Evolutionary conservation across 1,140 invertebrate genomes (phyloP).

Genomic region (Trichonephila clavipes): DNA sequence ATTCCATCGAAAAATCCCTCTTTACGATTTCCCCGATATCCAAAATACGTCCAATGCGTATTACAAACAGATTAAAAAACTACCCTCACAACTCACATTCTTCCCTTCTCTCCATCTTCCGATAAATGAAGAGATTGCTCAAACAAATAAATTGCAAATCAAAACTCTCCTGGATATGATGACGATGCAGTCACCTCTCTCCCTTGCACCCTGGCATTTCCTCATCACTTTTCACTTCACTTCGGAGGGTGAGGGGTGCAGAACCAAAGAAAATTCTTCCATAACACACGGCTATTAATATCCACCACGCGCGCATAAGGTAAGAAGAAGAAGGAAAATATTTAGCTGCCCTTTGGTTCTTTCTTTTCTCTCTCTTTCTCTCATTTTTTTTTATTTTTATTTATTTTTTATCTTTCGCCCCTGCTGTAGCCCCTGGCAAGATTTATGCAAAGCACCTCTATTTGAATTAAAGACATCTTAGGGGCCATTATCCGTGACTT

Average conservation of each 20-base stretch:
- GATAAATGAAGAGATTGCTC: constrained; percentile 59
- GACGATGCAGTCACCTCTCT: not conserved
- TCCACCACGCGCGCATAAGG: constrained; percentile 8
- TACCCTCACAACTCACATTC: not conserved
- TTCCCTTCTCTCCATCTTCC: not conserved
- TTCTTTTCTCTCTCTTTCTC: not conserved
- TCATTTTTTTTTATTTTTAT: not conserved
- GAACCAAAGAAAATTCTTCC: constrained; percentile 64
- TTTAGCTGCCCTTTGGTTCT: constrained; percentile 69
- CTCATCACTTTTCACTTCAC: not conserved
- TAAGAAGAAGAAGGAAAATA: constrained; percentile 55
- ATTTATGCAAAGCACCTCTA: constrained; percentile 76
- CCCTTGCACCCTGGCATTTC: not conserved
- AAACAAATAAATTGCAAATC: constrained; percentile 66
- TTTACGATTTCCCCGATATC: not conserved
- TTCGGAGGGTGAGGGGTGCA: not conserved
- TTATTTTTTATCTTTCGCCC: constrained; percentile 7
- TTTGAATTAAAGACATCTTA: constrained; percentile 76
- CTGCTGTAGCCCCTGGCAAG: constrained; percentile 49
- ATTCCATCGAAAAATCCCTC: not conserved
- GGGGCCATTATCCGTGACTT: constrained; percentile 73
- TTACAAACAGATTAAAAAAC: not conserved
- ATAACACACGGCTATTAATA: constrained; percentile 71
- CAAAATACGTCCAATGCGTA: not conserved
- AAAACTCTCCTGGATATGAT: constrained; percentile 19